Percentiles rank a stretch among this genome's conserved stretches.
phyloP scores from a whole-genome alignment of 2,797 vertebrate genomes.

The Austrolebias charrua region DNA sequence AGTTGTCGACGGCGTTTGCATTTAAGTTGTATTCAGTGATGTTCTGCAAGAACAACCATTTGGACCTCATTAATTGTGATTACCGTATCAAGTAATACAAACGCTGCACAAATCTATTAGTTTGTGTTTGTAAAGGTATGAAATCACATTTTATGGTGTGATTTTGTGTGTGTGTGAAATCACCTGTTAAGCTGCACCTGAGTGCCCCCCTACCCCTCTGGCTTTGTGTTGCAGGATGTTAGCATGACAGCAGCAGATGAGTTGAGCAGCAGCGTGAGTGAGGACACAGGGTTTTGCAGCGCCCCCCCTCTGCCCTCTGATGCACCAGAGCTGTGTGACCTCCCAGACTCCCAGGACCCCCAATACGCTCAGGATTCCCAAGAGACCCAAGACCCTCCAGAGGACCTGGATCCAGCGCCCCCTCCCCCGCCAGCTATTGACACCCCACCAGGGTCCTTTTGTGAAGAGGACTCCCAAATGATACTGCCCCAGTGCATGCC shows the following conservation, averaged over 20 bases:
- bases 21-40: not conserved
- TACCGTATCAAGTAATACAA: not conserved
- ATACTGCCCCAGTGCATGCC: slow-evolving; percentile 72
- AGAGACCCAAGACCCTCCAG: slow-evolving; percentile 76
- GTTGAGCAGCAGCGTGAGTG: slow-evolving; percentile 88
- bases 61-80: not conserved
- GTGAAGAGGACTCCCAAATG: slow-evolving; percentile 79
- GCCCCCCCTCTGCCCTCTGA: slow-evolving; percentile 85
- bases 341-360: slow-evolving; percentile 79
- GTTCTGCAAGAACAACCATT: not conserved
- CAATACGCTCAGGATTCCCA: slow-evolving; percentile 65
- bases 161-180: not conserved
- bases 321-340: slow-evolving; percentile 84
- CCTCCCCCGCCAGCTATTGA: slow-evolving; percentile 82
- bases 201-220: slow-evolving; percentile 35
- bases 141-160: too few relatives aligned
- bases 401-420: slow-evolving; percentile 79
- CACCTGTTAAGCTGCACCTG: slow-evolving; percentile 15
- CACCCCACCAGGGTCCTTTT: slow-evolving; percentile 87
- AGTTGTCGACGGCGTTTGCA: too few relatives aligned
- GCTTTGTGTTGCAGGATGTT: slow-evolving; percentile 80
- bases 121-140: not conserved
- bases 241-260: slow-evolving; percentile 87
- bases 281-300: slow-evolving; percentile 87
- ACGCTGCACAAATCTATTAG: not conserved